phyloP scores from a whole-genome alignment of 2,888 invertebrate genomes.

The Panzeria rudis region DNA sequence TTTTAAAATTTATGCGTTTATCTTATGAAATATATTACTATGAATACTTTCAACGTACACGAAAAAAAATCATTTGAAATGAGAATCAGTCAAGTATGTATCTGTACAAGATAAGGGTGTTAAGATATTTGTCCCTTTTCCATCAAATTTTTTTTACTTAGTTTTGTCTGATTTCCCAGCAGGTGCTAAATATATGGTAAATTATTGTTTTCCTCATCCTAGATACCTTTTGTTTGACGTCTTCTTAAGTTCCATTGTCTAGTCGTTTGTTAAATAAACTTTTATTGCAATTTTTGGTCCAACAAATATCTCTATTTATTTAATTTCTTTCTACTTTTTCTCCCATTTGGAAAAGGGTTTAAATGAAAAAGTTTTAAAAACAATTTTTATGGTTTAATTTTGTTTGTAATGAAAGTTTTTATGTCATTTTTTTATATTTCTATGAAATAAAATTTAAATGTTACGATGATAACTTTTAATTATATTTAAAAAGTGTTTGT shows the following conservation, averaged over 20 bases:
- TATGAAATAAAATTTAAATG: slow-evolving; percentile 8
- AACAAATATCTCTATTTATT: neutral
- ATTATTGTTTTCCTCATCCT: neutral
- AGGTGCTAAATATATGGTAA: slow-evolving; percentile 51
- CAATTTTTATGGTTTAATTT: slow-evolving; percentile 35
- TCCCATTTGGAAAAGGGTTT: slow-evolving; percentile 23
- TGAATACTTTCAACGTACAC: too few relatives aligned
- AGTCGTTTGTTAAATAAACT: slow-evolving; percentile 10
- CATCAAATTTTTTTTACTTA: neutral
- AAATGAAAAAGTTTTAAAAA: neutral
- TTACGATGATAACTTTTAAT: slow-evolving; percentile 5
- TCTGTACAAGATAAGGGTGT: slow-evolving; percentile 4
- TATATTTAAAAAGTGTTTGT: neutral
- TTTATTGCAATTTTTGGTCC: neutral
- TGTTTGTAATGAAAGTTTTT: slow-evolving; percentile 12
- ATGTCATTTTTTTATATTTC: too few relatives aligned
- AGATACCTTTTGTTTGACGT: neutral
- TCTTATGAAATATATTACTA: too few relatives aligned
- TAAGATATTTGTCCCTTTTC: slow-evolving; percentile 12
- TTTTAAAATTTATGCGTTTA: too few relatives aligned
- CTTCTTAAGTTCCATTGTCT: slow-evolving; percentile 40
- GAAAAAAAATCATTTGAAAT: too few relatives aligned
- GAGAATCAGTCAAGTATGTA: too few relatives aligned
- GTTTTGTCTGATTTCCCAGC: slow-evolving; percentile 50
- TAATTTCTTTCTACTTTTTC: neutral